Conservation (phyloP, 37 sponge, comb jelly and placozoan genomes). For the Axinella damicornis region DNA sequence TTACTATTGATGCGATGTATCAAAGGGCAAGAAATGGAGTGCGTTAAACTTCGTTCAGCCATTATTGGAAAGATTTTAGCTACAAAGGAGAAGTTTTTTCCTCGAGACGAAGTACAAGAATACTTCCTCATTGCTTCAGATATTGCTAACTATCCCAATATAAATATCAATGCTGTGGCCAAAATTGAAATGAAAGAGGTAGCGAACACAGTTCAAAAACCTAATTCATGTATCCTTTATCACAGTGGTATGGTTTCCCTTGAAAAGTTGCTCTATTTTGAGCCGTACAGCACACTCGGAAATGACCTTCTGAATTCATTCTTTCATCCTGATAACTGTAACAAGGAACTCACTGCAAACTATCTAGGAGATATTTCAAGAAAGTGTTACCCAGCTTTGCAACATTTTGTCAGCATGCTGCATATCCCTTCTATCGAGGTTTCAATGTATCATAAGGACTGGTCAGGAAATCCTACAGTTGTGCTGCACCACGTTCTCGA, state of each 20-base stretch:
- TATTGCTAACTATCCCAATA: not conserved
- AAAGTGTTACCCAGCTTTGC: not conserved
- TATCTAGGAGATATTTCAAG: not conserved
- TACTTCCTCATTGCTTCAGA: not conserved
- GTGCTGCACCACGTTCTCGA: not conserved
- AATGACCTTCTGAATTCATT: not conserved
- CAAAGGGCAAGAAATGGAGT: slow-evolving; percentile 20
- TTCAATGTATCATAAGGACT: not conserved
- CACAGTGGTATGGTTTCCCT: not conserved
- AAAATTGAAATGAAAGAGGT: too few species aligned
- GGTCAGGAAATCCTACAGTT: not conserved
- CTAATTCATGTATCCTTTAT: not conserved
- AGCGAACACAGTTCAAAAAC: not conserved
- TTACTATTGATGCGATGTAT: slow-evolving; percentile 17
- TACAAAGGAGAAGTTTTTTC: not conserved
- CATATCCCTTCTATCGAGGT: not conserved
- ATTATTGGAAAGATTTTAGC: slow-evolving; percentile 22
- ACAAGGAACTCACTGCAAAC: not conserved
- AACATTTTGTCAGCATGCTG: not conserved
- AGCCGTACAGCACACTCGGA: slow-evolving; percentile 15
- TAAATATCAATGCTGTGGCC: not conserved
- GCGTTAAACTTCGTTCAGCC: slow-evolving; percentile 15
- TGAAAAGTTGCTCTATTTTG: not conserved
- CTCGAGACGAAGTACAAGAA: not conserved
- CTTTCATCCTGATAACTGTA: not conserved